A percentile compares a stretch with the other conserved stretches of the same genome.
Evolutionary conservation across 2,797 vertebrate genomes (phyloP).

Genomic region (Anguilla megastoma): DNA sequence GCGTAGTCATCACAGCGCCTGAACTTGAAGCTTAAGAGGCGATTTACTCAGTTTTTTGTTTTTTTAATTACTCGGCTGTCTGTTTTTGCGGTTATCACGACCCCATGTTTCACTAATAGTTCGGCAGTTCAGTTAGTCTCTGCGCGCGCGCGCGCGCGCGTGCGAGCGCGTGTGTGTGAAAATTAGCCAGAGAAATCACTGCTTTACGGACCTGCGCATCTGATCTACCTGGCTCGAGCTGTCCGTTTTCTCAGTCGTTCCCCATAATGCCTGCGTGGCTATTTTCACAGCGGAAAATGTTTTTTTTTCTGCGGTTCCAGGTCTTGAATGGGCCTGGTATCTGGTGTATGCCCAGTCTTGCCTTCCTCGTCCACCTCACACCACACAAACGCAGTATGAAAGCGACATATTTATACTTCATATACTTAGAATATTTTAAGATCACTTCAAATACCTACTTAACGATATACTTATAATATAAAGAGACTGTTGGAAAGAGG

Average conservation of each 20-base stretch:
- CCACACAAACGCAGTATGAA: neutral
- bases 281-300: constrained; percentile 55
- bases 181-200: neutral
- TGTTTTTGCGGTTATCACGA: neutral
- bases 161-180: neutral
- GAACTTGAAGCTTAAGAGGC: neutral
- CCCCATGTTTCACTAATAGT: neutral
- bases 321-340: neutral
- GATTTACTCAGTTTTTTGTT: neutral
- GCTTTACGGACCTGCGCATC: neutral
- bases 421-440: neutral
- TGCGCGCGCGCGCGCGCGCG: neutral
- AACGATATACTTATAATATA: neutral
- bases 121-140: neutral
- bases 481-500: neutral
- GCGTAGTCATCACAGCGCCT: neutral
- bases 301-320: neutral
- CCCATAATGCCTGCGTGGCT: constrained; percentile 38
- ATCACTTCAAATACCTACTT: neutral
- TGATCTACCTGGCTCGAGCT: too few species aligned
- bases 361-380: neutral
- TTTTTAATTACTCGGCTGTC: neutral
- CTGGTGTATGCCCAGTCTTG: too few species aligned
- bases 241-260: neutral
- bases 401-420: neutral